These are phyloP conservation scores for Ephestia elutella DNA, from an alignment of 1,140 invertebrate species.

Conservation along the genomic window DNA sequence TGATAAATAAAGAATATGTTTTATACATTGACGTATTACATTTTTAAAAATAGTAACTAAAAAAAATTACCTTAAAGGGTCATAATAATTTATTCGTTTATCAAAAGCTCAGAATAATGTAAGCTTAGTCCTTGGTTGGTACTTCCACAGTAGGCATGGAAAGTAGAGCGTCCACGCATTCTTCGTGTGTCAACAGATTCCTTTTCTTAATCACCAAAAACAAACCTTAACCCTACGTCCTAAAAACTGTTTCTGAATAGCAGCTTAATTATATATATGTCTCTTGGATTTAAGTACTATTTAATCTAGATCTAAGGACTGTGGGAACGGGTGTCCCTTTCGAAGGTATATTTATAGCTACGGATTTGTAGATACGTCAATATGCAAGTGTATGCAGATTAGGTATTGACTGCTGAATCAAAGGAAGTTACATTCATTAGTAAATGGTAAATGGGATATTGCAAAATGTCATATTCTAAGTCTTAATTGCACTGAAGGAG, in stretches of 20 bases:
- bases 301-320: conserved; percentile 30
- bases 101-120: not conserved
- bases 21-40: no score
- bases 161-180: conserved; percentile 40
- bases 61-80: no score
- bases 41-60: no score
- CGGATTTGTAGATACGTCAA: conserved; percentile 16
- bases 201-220: not conserved
- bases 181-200: conserved; percentile 25
- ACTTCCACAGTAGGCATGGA: conserved; percentile 15
- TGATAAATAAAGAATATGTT: no score
- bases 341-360: conserved; percentile 41
- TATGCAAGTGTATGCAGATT: conserved; percentile 1
- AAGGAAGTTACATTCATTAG: conserved; percentile 1
- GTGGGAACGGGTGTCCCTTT: conserved; percentile 55
- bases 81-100: no score
- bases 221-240: not conserved
- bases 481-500: no score
- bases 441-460: not conserved
- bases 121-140: conserved; percentile 6
- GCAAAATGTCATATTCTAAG: not conserved
- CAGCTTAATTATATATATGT: not conserved
- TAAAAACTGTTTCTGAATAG: not conserved
- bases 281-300: conserved; percentile 1
- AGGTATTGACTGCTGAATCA: not conserved